phyloP scores from a whole-genome alignment of 2,113 vertebrate species.

The Rallus limicola region DNA sequence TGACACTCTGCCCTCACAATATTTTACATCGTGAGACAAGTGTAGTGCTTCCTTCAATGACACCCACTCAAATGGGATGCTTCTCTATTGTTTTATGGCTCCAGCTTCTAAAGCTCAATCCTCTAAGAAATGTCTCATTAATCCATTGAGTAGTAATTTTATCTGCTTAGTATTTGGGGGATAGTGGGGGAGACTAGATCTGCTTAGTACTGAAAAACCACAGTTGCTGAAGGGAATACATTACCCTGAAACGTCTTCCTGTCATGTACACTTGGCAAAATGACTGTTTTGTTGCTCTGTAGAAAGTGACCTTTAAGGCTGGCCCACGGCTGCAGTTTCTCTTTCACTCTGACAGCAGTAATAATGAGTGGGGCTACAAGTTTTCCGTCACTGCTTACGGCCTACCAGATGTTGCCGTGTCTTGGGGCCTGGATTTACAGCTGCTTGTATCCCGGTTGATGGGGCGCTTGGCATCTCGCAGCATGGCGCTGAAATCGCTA shows the following conservation, averaged over 20 bases:
- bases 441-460: conserved; percentile 91
- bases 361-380: conserved; percentile 99
- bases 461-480: conserved; percentile 93
- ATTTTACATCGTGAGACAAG: background rate
- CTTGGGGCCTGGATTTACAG: conserved; percentile 95
- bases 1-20: background rate
- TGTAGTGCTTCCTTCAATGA: background rate
- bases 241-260: conserved; percentile 49
- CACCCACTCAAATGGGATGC: background rate
- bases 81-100: background rate
- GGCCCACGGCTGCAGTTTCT: conserved; percentile 97
- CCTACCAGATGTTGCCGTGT: conserved; percentile 90
- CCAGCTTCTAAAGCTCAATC: background rate
- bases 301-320: conserved; percentile 97
- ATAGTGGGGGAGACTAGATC: conserved; percentile 7
- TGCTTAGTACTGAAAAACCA: background rate
- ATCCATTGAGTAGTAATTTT: background rate
- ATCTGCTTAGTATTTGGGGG: background rate
- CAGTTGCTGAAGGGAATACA: conserved; percentile 62
- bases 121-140: background rate
- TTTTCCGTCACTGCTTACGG: conserved; percentile 92
- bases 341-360: conserved; percentile 97
- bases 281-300: conserved; percentile 69
- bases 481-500: conserved; percentile 86
- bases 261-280: conserved; percentile 57